Evolutionary conservation across 2,888 invertebrate species (phyloP).

Genomic region (Leptogaster cylindrica): DNA sequence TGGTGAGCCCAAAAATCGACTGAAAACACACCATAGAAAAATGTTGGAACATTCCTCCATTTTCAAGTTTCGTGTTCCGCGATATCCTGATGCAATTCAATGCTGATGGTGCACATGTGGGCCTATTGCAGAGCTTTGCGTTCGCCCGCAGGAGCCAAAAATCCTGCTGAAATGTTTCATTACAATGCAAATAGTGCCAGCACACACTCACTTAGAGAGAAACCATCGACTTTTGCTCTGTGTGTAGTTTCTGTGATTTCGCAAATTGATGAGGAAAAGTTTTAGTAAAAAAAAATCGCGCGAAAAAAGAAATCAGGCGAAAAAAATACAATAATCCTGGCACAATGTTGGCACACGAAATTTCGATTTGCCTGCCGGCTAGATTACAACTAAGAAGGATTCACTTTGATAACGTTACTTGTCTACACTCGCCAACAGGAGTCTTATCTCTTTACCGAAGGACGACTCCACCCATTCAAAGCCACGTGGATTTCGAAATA

Average conservation of each 20-base stretch:
- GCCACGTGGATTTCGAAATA: constrained; percentile 15
- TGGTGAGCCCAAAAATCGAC: constrained; percentile 13
- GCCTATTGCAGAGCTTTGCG: constrained; percentile 5
- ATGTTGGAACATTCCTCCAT: constrained; percentile 37
- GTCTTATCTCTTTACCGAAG: not conserved
- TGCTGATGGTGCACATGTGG: not conserved
- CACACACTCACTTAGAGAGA: constrained; percentile 11
- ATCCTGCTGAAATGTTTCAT: constrained; percentile 37
- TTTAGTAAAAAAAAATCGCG: not conserved
- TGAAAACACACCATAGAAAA: constrained; percentile 33
- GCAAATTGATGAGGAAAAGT: constrained; percentile 14
- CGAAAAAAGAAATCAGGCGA: constrained; percentile 1
- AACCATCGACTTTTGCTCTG: constrained; percentile 4
- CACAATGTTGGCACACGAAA: not conserved
- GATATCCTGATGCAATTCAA: too few species aligned
- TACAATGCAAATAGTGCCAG: constrained; percentile 32
- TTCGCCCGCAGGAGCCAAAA: constrained; percentile 28
- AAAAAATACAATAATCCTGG: constrained; percentile 6
- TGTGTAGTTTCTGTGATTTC: not conserved
- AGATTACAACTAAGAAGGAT: constrained; percentile 28
- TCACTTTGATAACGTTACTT: constrained; percentile 33
- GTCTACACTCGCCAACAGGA: constrained; percentile 7
- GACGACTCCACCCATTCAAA: not conserved
- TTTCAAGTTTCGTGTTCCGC: constrained; percentile 37
- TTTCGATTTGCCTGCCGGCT: not conserved